Base-by-base conservation (phyloP, 2,113 vertebrate genomes). In the Eptesicus fuscus region DNA sequence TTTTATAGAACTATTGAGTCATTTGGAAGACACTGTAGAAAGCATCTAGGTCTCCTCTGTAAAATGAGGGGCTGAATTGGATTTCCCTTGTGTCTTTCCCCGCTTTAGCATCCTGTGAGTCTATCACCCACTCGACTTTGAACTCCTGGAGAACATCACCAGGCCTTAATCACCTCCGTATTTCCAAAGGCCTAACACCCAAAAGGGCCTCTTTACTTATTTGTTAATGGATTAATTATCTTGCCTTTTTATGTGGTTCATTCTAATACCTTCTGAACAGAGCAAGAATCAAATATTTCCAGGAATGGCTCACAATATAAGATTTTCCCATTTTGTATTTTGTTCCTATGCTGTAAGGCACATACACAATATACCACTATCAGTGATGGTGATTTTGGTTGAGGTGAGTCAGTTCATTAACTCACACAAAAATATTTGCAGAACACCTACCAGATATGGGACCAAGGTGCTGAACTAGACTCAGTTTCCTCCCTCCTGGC, bases 311-410 rank as follows among this genome's bases (percentile, higher is more conserved):
- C 73, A 40, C 3, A 16, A 7, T 79, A 0, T n/a, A 88, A 93
- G 53, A 25, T n/a, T 35, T 79, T 16, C 37, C n/a, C 49, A 35
- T 56, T 69, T 91, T 30, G 59, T 13, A 13, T 67, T 67, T n/a
- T 67, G 25, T 61, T 61, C 59, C 59, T 11, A 61, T 61, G 28
- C 71, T 59, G 0, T 6, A 23, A 13, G 4, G 7, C 40, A 63
- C 17, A 20, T 2, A 8, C 17, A 22, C 7, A 3, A 3, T 6
- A 23, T 10, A 37, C 1, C 17, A 32, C 17, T 35, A n/a, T 4
- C 32, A 17, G 5, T 35, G n/a, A 23, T 53, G 63, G 42, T 23
- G 14, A 53, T 53, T 78, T 76, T 77, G 20, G 71, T 59, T 35
- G 10, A 69, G 22, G 17, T 70, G 9, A 10, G 20, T 76, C 20